Evolutionary conservation across 1,140 invertebrate species (phyloP).

Genomic region (Caenorhabditis briggsae): DNA sequence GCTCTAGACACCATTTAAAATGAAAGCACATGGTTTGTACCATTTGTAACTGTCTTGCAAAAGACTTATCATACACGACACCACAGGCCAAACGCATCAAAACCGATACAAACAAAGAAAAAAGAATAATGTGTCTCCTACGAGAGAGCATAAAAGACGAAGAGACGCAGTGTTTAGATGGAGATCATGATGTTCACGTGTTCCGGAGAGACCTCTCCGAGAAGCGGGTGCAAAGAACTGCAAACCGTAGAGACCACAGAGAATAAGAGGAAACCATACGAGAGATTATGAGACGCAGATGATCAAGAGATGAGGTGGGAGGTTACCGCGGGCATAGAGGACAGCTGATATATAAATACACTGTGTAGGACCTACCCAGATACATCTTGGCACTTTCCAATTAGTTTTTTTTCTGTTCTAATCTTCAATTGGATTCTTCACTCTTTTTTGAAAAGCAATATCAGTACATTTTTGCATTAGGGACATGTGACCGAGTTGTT

Average conservation of each 20-base stretch:
- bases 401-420: neutral
- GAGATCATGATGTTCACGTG: conserved; percentile 40
- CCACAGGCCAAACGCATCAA: neutral
- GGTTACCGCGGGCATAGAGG: conserved; percentile 35
- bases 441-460: conserved; percentile 1
- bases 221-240: conserved; percentile 35
- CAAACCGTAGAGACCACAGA: conserved; percentile 11
- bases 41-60: conserved; percentile 4
- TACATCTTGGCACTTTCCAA: neutral
- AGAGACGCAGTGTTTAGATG: conserved; percentile 6
- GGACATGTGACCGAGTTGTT: conserved; percentile 3
- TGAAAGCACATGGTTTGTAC: conserved; percentile 18
- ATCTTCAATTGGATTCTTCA: neutral
- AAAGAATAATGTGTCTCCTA: conserved; percentile 13
- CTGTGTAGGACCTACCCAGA: neutral
- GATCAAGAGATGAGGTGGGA: conserved; percentile 33
- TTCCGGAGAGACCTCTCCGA: conserved; percentile 31
- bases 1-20: conserved; percentile 10
- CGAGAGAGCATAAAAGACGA: neutral
- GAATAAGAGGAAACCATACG: neutral
- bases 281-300: conserved; percentile 25
- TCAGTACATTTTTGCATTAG: neutral
- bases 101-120: conserved; percentile 39
- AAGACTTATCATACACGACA: conserved; percentile 30
- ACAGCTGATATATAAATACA: conserved; percentile 52